These are phyloP conservation scores for Listronotus bonariensis DNA, from an alignment of 1,140 invertebrate species.

Conservation along the genomic window DNA sequence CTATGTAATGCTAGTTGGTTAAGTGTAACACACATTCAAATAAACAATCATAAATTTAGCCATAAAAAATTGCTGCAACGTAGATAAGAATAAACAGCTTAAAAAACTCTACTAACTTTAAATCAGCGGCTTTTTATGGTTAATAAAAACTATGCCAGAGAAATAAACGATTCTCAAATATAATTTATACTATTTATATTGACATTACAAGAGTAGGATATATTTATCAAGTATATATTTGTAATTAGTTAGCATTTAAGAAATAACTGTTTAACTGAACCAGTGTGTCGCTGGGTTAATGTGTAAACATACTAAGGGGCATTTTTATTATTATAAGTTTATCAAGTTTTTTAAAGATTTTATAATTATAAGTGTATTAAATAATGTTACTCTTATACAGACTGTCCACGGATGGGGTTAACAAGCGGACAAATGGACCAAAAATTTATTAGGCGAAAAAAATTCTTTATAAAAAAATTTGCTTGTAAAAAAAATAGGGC, in stretches of 20 bases:
- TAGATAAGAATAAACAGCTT: not conserved
- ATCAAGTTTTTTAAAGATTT: too few relatives aligned
- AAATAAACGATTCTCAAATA: slow-evolving; percentile 7
- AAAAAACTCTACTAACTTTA: not conserved
- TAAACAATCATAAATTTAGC: not conserved
- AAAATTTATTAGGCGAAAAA: too few relatives aligned
- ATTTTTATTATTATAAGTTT: too few relatives aligned
- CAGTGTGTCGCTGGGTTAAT: too few relatives aligned
- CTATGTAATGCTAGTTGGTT: too few relatives aligned
- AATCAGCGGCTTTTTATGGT: not conserved
- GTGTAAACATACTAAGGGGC: too few relatives aligned
- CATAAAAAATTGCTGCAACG: not conserved
- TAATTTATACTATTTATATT: slow-evolving; percentile 11
- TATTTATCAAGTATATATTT: slow-evolving; percentile 28
- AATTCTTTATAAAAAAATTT: too few relatives aligned
- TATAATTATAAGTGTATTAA: too few relatives aligned
- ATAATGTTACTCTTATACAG: too few relatives aligned
- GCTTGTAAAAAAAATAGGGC: too few relatives aligned
- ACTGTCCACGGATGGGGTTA: too few relatives aligned
- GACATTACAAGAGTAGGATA: slow-evolving; percentile 8
- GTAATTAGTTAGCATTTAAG: slow-evolving; percentile 16
- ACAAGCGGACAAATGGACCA: too few relatives aligned
- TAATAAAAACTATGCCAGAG: slow-evolving; percentile 8
- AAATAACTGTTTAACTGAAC: not conserved
- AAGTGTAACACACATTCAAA: not conserved